A percentile compares a stretch with the other conserved stretches of the same genome.
Evolutionary conservation across 1,140 invertebrate species (phyloP).

Genomic region (Ceratosolen fusciceps): DNA sequence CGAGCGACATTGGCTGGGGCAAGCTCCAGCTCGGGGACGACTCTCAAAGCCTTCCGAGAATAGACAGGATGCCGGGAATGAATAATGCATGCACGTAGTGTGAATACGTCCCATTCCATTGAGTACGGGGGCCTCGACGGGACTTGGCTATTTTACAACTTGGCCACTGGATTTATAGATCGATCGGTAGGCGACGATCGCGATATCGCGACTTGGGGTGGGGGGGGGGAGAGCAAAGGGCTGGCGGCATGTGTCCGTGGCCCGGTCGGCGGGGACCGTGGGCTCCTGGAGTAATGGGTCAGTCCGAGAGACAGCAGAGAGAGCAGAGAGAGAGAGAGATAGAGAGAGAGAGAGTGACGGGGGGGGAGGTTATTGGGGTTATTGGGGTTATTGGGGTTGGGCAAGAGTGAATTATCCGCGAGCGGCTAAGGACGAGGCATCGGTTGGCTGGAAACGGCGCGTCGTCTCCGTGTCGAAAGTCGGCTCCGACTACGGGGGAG

Average conservation of each 20-base stretch:
- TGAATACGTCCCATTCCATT: not conserved
- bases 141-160: conserved; percentile 11
- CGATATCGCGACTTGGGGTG: not conserved
- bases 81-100: not conserved
- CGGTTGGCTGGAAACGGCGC: conserved; percentile 28
- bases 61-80: not conserved
- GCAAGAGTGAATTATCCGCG: conserved; percentile 30
- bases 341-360: no score
- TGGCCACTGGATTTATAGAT: conserved; percentile 1
- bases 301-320: no score
- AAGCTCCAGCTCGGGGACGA: no score
- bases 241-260: no score
- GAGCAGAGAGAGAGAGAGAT: no score
- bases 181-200: not conserved
- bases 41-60: not conserved
- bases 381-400: no score
- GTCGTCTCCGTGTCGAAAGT: conserved; percentile 23
- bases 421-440: conserved; percentile 38
- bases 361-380: no score
- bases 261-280: no score
- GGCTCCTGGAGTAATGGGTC: conserved; percentile 21
- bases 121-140: not conserved
- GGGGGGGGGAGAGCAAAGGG: not conserved
- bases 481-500: no score
- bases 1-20: no score